Conservation (phyloP, 2,797 vertebrate genomes). For the Amblyraja radiata region DNA sequence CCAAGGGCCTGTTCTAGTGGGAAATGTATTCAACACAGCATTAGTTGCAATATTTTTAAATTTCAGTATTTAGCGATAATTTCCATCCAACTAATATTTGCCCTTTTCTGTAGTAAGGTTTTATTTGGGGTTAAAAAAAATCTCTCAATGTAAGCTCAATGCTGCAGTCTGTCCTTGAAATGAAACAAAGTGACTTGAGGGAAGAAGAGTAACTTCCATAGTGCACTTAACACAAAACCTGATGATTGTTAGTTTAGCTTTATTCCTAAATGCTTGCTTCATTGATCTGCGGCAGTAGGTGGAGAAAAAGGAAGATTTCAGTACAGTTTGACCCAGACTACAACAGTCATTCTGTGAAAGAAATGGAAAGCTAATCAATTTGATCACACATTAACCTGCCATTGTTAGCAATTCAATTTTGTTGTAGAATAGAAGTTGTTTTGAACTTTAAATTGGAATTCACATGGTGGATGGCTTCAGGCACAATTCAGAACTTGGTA, state of each 20-base stretch:
- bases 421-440: constrained; percentile 4
- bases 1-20: too few species aligned
- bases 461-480: background rate
- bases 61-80: background rate
- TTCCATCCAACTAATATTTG: background rate
- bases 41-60: background rate
- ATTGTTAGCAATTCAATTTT: constrained; percentile 29
- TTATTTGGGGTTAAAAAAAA: background rate
- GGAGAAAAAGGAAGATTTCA: background rate
- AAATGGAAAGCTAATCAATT: constrained; percentile 17
- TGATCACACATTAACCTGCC: constrained; percentile 26
- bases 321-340: background rate
- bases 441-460: constrained; percentile 31
- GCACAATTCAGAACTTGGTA: background rate
- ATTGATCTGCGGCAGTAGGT: background rate
- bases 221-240: background rate
- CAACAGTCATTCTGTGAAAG: constrained; percentile 13
- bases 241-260: background rate
- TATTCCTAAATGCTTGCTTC: background rate
- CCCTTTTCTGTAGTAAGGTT: too few species aligned
- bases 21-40: background rate
- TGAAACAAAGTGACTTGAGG: background rate
- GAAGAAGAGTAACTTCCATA: background rate
- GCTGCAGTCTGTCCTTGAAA: background rate
- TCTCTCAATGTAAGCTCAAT: background rate